phyloP scores from a whole-genome alignment of 2,113 vertebrate species.

The Sciurus niger region DNA sequence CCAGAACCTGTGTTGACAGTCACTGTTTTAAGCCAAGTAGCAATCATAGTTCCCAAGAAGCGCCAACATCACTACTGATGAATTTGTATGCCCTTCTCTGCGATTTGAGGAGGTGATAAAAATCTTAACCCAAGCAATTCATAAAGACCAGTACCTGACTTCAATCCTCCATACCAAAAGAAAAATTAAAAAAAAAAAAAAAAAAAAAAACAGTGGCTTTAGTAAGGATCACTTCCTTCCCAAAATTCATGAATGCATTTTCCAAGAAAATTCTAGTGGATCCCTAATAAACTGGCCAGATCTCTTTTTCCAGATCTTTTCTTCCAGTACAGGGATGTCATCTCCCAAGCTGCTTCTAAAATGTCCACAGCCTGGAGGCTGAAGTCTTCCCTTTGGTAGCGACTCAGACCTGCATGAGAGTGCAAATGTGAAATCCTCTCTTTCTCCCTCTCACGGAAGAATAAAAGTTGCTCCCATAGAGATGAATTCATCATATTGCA shows the following conservation, averaged over 20 bases:
- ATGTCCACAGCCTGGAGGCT: background rate
- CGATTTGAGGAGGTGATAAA: conserved; percentile 69
- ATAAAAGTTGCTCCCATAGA: conserved; percentile 51
- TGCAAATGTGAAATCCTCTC: background rate
- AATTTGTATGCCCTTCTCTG: conserved; percentile 67
- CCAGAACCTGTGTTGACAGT: conserved; percentile 56
- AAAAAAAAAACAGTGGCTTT: conserved; percentile 68
- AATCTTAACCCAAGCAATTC: conserved; percentile 60
- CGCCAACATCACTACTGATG: conserved; percentile 70
- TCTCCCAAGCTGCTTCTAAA: background rate
- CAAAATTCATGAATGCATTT: conserved; percentile 67
- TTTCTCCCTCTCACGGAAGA: conserved; percentile 46
- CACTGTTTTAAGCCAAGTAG: conserved; percentile 76
- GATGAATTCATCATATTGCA: conserved; percentile 50
- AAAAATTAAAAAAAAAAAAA: background rate
- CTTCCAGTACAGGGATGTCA: background rate
- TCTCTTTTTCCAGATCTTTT: background rate
- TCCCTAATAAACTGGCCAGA: background rate
- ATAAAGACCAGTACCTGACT: conserved; percentile 38
- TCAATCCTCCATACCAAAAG: background rate
- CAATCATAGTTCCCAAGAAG: conserved; percentile 64
- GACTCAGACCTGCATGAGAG: conserved; percentile 30
- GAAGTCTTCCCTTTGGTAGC: conserved; percentile 49
- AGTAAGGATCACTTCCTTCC: conserved; percentile 72
- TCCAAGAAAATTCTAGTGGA: conserved; percentile 52